These are phyloP conservation scores for Aleiodes sp. DNA, from an alignment of 1,140 invertebrate species.

Conservation along the genomic window DNA sequence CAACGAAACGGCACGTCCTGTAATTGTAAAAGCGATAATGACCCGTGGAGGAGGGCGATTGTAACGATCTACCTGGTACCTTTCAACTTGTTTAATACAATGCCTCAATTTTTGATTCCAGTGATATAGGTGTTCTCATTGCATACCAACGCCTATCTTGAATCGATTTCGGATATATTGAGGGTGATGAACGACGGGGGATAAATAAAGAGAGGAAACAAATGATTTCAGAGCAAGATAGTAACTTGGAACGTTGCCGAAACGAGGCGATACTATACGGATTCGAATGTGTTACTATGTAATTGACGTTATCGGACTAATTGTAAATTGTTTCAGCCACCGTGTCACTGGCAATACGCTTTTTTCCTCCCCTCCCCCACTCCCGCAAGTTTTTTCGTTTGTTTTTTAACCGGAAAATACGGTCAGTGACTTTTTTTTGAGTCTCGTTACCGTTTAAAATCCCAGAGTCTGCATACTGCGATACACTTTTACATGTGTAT, in stretches of 20 bases:
- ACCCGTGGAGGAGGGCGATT: constrained; percentile 37
- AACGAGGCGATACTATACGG: background rate
- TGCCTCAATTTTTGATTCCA: constrained; percentile 19
- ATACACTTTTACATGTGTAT: background rate
- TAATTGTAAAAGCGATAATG: constrained; percentile 42
- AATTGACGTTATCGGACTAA: constrained; percentile 23
- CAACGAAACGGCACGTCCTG: constrained; percentile 41
- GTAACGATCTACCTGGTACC: constrained; percentile 28
- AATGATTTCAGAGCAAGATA: constrained; percentile 26
- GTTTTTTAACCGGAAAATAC: no score
- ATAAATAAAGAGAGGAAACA: constrained; percentile 30
- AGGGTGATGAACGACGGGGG: constrained; percentile 23
- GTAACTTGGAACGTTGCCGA: constrained; percentile 25
- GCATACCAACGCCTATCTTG: constrained; percentile 29
- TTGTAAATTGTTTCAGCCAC: constrained; percentile 18
- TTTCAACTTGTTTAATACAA: background rate
- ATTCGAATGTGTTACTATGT: background rate
- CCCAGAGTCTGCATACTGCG: background rate
- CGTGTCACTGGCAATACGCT: background rate
- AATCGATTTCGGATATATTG: constrained; percentile 32
- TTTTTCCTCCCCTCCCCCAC: background rate
- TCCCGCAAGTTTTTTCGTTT: background rate
- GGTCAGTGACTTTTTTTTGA: background rate
- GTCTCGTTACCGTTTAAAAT: background rate
- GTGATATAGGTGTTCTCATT: constrained; percentile 29